Evolutionary conservation across 1,140 invertebrate genomes (phyloP), one percentile per base, ranked within the genome.

Genomic region (Caerostris extrusa): DNA sequence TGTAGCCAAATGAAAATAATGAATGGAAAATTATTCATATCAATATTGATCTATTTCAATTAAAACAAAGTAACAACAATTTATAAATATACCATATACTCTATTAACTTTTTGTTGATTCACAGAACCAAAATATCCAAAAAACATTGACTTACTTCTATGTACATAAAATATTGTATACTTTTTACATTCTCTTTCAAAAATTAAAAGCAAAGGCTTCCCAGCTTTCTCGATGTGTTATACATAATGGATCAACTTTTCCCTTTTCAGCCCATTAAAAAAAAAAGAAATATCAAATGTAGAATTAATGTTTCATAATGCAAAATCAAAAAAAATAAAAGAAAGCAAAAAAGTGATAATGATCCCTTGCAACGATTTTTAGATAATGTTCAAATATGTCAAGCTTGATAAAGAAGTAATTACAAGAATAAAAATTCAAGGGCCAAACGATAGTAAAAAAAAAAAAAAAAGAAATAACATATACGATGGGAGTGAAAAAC

Each of bases 361-460:
- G 71, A 12, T n/a, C n/a, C n/a, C n/a, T n/a, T 77, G 71, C 34
- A 77, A 77, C 34, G 71, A 77, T 77, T 77, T 77, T 77, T 77
- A 77, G 71, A 77, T 77, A 53, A 77, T 77, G 71, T 50, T 53
- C 71, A 77, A 77, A 77, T 77, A 77, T 77, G 71, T 77, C 71
- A 77, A 77, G 50, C 34, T n/a, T n/a, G 71, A 77, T 77, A 77
- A n/a, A n/a, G n/a, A n/a, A 77, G 53, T 77, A 77, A 77, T 77
- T 12, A 5, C 34, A 12, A 87, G 82, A 87, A 87, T 60, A 87
- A 87, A 87, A 87, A 60, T 61, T 61, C 85, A 53, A 87, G 17
- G 34, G n/a, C 58, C 57, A 50, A 61, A 87, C 85, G 56, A 50
- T 86, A 86, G 34, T 58, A 58, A 60, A 64, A 57, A 56, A 34